These are phyloP conservation scores for Zhuqinia jingwanae DNA, from an alignment of 2,888 invertebrate species.

Conservation along the genomic window DNA sequence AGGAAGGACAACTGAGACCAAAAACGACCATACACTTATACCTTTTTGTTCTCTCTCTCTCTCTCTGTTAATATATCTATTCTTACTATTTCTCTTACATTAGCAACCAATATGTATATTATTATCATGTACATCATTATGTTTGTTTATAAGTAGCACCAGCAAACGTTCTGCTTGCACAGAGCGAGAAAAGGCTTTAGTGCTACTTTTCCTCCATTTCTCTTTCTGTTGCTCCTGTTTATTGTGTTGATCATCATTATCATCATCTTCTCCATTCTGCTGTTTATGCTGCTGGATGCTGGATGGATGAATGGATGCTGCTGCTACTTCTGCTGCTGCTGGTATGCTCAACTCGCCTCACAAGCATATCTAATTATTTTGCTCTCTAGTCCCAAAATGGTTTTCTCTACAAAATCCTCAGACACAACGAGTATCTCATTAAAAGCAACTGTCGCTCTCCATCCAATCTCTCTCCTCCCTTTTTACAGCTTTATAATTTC, in stretches of 20 bases:
- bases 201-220: slow-evolving; percentile 37
- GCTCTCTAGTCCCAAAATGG: slow-evolving; percentile 50
- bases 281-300: too few relatives aligned
- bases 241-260: too few relatives aligned
- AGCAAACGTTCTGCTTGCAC: too few relatives aligned
- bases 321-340: slow-evolving; percentile 68
- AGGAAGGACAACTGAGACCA: not conserved
- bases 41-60: too few relatives aligned
- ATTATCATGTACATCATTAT: too few relatives aligned
- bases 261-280: too few relatives aligned
- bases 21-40: too few relatives aligned
- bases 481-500: too few relatives aligned
- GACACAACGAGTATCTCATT: slow-evolving; percentile 69
- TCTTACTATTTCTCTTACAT: too few relatives aligned
- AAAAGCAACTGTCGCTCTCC: slow-evolving; percentile 66
- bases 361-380: slow-evolving; percentile 64
- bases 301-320: slow-evolving; percentile 52
- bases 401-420: slow-evolving; percentile 62
- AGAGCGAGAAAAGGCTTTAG: slow-evolving; percentile 36
- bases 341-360: slow-evolving; percentile 65
- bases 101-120: too few relatives aligned
- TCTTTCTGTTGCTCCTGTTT: slow-evolving; percentile 52
- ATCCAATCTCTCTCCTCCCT: slow-evolving; percentile 49
- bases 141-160: too few relatives aligned
- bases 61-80: too few relatives aligned